These are phyloP conservation scores for Alitta virens DNA, from an alignment of 2,888 invertebrate species.

Conservation along the genomic window DNA sequence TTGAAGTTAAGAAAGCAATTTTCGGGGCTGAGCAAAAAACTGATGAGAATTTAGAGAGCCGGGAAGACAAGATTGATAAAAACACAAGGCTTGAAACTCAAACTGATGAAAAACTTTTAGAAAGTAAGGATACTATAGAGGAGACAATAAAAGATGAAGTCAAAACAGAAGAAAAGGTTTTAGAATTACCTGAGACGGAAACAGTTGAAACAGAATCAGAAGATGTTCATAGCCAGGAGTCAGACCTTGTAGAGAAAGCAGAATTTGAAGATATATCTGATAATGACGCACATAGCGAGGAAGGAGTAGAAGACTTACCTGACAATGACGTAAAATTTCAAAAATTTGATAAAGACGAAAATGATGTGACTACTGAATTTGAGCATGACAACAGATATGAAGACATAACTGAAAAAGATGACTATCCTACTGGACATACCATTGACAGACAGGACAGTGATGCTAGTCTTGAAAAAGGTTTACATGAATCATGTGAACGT, in stretches of 20 bases:
- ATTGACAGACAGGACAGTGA: too few species aligned
- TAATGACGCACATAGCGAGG: conserved; percentile 20
- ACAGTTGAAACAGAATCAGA: background rate
- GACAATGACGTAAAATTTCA: conserved; percentile 10
- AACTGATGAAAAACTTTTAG: background rate
- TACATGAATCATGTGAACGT: too few species aligned
- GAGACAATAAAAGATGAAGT: background rate
- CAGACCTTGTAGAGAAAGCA: conserved; percentile 25
- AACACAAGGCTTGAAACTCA: background rate
- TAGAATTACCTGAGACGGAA: background rate
- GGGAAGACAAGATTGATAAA: background rate
- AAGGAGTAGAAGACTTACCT: conserved; percentile 25
- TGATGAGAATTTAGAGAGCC: too few species aligned
- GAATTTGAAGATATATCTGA: conserved; percentile 27
- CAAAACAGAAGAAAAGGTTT: background rate
- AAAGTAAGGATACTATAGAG: background rate
- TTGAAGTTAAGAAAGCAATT: background rate
- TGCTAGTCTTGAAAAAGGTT: too few species aligned
- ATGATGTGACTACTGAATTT: background rate
- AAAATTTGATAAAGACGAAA: conserved; percentile 3
- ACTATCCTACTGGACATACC: too few species aligned
- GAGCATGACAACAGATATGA: background rate
- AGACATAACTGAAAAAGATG: too few species aligned
- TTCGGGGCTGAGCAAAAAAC: background rate
- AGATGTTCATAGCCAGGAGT: conserved; percentile 19